Evolutionary conservation across 2,113 vertebrate species (phyloP).

Genomic region (Macaca fascicularis): DNA sequence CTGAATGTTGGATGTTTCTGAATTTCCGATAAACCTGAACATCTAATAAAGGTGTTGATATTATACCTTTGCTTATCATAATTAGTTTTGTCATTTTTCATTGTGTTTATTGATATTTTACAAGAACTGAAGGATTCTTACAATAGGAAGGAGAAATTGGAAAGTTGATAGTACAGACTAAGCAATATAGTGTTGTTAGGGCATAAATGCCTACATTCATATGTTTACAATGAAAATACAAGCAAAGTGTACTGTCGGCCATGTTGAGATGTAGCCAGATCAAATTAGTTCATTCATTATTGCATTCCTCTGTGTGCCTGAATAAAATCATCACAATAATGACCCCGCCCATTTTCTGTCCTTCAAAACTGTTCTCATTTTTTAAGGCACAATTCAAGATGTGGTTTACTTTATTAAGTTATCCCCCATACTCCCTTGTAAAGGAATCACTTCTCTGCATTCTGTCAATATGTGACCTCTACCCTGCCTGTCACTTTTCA

Average conservation of each 20-base stretch:
- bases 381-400: neutral
- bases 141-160: neutral
- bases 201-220: neutral
- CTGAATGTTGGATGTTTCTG: neutral
- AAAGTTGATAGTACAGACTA: neutral
- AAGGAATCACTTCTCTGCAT: neutral
- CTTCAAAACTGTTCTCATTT: neutral
- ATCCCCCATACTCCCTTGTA: accelerated
- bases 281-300: neutral
- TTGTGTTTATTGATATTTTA: slow-evolving; percentile 24
- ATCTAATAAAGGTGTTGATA: neutral
- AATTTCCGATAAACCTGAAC: slow-evolving; percentile 10
- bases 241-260: neutral
- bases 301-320: neutral
- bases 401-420: neutral
- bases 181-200: neutral
- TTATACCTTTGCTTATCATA: neutral
- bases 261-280: neutral
- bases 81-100: neutral
- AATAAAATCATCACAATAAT: neutral
- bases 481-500: neutral
- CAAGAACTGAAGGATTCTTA: neutral
- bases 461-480: neutral
- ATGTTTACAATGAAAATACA: neutral
- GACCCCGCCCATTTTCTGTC: neutral